Evolutionary conservation across 2,888 invertebrate species (phyloP).

Genomic region (Leptarthrus brevirostris): DNA sequence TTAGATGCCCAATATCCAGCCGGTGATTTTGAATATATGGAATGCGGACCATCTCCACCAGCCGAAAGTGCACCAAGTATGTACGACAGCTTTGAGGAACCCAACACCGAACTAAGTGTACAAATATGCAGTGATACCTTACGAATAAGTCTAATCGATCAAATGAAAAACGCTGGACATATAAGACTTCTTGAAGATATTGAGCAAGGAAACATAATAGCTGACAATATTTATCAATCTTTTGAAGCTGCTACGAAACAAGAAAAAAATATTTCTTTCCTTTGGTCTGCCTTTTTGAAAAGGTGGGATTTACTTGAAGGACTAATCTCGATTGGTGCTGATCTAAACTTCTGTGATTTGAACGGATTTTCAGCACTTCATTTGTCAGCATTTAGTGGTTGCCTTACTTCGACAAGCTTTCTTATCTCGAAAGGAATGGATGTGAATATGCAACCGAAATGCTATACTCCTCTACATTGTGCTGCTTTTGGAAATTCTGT

Average conservation of each 20-base stretch:
- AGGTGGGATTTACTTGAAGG: constrained; percentile 75
- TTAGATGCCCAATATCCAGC: constrained; percentile 77
- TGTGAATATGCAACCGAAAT: constrained; percentile 76
- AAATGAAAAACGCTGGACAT: constrained; percentile 78
- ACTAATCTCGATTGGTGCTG: constrained; percentile 76
- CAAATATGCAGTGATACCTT: constrained; percentile 81
- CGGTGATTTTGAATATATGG: constrained; percentile 79
- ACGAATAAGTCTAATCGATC: constrained; percentile 78
- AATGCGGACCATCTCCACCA: constrained; percentile 82
- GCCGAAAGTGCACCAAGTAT: constrained; percentile 84
- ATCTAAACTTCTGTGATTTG: constrained; percentile 77
- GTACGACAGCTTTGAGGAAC: constrained; percentile 84
- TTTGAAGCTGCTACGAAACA: constrained; percentile 72
- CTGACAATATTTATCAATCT: constrained; percentile 70
- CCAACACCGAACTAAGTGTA: constrained; percentile 76
- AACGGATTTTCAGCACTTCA: constrained; percentile 81
- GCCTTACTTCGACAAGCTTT: constrained; percentile 76
- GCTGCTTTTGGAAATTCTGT: constrained; percentile 89
- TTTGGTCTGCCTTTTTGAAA: constrained; percentile 81
- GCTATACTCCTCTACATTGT: constrained; percentile 87
- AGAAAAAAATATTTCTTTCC: constrained; percentile 78
- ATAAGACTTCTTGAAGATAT: constrained; percentile 79
- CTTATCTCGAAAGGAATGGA: constrained; percentile 77
- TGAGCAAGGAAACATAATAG: constrained; percentile 74
- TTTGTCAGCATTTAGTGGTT: constrained; percentile 83